These are phyloP conservation scores for Choreutis nemorana DNA, from an alignment of 2,888 invertebrate genomes.

Conservation along the genomic window DNA sequence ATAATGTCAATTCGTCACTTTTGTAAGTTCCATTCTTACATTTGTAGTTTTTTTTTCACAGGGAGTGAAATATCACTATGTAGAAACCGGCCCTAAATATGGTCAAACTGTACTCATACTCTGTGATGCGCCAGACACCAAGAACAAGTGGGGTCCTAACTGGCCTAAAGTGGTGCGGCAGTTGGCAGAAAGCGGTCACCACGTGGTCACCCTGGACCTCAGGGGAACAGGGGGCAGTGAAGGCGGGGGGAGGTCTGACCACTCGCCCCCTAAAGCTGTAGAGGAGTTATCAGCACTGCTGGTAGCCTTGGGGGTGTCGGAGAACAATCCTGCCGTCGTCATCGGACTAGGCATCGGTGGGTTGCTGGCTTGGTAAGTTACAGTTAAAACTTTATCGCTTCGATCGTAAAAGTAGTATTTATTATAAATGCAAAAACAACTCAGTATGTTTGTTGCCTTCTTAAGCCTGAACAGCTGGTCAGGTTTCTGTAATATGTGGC, in stretches of 20 bases:
- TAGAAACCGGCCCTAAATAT: constrained; percentile 44
- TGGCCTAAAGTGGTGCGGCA: constrained; percentile 37
- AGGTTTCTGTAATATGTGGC: no score
- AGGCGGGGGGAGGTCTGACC: constrained; percentile 33
- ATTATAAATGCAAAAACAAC: no score
- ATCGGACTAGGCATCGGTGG: constrained; percentile 56
- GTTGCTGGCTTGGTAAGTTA: constrained; percentile 54
- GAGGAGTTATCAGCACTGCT: constrained; percentile 39
- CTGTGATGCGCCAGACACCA: constrained; percentile 46
- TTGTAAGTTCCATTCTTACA: not conserved
- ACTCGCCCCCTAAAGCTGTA: constrained; percentile 43
- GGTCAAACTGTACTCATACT: constrained; percentile 41
- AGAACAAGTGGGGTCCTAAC: constrained; percentile 37
- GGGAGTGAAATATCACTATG: constrained; percentile 59
- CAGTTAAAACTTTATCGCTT: no score
- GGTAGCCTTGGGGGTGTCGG: constrained; percentile 39
- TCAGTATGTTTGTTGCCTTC: no score
- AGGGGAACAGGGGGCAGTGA: constrained; percentile 53
- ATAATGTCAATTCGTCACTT: not conserved
- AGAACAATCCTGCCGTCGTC: constrained; percentile 34
- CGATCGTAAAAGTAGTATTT: no score
- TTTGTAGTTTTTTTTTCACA: constrained; percentile 17
- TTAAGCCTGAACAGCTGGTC: no score
- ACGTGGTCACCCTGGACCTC: constrained; percentile 47
- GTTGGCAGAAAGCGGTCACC: constrained; percentile 35